Evolutionary conservation across 2,797 vertebrate genomes (phyloP).

Genomic region (Pseudocheirus occidentalis): DNA sequence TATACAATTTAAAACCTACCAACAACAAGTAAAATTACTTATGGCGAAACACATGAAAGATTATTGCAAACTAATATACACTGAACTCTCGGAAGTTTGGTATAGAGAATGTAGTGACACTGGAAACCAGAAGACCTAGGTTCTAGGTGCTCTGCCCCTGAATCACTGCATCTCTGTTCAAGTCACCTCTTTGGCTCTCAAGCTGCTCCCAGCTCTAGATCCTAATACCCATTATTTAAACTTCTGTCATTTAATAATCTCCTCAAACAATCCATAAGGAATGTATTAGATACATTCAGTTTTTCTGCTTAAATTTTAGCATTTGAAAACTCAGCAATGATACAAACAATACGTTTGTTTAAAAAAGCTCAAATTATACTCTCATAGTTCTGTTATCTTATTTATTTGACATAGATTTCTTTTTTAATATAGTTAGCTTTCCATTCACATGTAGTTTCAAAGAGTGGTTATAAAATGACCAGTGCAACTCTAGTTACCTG

Average conservation of each 20-base stretch:
- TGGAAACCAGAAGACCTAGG: neutral
- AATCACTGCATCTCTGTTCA: neutral
- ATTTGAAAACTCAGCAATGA: conserved; percentile 14
- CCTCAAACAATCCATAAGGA: neutral
- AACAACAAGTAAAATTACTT: neutral
- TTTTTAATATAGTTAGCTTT: neutral
- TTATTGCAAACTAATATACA: neutral
- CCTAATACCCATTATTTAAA: neutral
- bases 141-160: neutral
- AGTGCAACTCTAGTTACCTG: neutral
- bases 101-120: neutral
- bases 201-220: neutral
- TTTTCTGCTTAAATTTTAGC: neutral
- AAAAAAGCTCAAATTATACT: neutral
- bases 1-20: neutral
- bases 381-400: conserved; percentile 31
- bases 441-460: neutral
- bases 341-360: neutral
- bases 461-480: neutral
- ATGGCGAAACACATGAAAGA: neutral
- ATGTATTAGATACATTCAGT: neutral
- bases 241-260: neutral
- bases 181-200: neutral
- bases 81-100: neutral
- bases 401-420: neutral